A percentile compares a stretch with the other conserved stretches of the same genome.
phyloP scores from a whole-genome alignment of 2,113 vertebrate genomes.

The Proterorhinus semilunaris region DNA sequence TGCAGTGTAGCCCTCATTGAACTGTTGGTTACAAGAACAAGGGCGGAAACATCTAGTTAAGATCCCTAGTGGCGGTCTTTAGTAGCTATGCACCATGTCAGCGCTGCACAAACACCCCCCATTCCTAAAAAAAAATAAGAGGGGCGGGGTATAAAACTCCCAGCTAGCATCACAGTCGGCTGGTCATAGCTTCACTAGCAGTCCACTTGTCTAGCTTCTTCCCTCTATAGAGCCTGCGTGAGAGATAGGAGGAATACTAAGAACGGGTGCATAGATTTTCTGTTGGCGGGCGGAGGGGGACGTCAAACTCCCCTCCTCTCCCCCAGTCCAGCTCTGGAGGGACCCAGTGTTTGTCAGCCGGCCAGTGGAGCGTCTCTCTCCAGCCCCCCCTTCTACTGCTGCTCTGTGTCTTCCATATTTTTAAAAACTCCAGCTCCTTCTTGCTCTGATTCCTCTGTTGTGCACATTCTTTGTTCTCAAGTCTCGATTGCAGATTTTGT shows the following conservation, averaged over 20 bases:
- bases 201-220: slow-evolving; percentile 68
- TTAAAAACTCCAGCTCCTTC: slow-evolving; percentile 41
- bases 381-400: slow-evolving; percentile 34
- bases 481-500: slow-evolving; percentile 36
- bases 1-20: slow-evolving; percentile 9
- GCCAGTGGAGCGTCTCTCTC: slow-evolving; percentile 76
- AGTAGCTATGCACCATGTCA: slow-evolving; percentile 67
- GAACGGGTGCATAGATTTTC: slow-evolving; percentile 75
- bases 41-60: slow-evolving; percentile 52
- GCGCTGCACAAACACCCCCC: slow-evolving; percentile 64
- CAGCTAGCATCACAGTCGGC: slow-evolving; percentile 69
- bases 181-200: slow-evolving; percentile 67
- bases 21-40: slow-evolving; percentile 21
- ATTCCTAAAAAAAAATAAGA: slow-evolving; percentile 55
- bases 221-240: slow-evolving; percentile 68
- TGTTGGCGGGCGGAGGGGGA: slow-evolving; percentile 60
- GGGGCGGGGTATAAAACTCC: slow-evolving; percentile 35
- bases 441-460: slow-evolving; percentile 29
- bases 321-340: slow-evolving; percentile 71
- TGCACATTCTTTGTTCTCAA: slow-evolving; percentile 29
- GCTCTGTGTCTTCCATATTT: slow-evolving; percentile 32
- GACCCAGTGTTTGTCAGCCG: slow-evolving; percentile 80
- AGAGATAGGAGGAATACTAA: slow-evolving; percentile 80
- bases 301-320: slow-evolving; percentile 77
- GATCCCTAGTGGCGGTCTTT: slow-evolving; percentile 65